Conservation (phyloP, 2,797 vertebrate species). For the Betta splendens region DNA sequence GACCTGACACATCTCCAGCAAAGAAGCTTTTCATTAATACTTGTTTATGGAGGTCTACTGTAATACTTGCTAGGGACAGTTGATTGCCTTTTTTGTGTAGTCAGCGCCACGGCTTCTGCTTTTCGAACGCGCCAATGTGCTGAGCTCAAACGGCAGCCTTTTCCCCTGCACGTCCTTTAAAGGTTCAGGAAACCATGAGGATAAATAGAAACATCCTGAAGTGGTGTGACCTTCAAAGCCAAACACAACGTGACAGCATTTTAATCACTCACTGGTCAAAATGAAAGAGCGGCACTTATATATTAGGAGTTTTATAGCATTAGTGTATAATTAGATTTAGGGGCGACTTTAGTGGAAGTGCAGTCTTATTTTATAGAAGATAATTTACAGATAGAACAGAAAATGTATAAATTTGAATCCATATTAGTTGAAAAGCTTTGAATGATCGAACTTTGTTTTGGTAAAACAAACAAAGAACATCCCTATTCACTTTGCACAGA, state of each 20-base stretch:
- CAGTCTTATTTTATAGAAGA: too few relatives aligned
- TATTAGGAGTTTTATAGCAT: slow-evolving; percentile 31
- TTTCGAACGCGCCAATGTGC: slow-evolving; percentile 33
- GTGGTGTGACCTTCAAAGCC: slow-evolving; percentile 54
- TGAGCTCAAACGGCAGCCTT: slow-evolving; percentile 14
- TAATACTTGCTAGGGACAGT: slow-evolving; percentile 43
- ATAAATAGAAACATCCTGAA: slow-evolving; percentile 47
- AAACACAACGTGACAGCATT: slow-evolving; percentile 50
- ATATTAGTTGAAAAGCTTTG: neutral
- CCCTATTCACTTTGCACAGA: neutral
- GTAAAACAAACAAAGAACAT: neutral
- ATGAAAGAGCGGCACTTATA: slow-evolving; percentile 40
- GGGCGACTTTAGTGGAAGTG: too few relatives aligned
- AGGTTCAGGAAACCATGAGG: slow-evolving; percentile 33
- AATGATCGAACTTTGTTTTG: neutral
- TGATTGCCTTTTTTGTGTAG: slow-evolving; percentile 51
- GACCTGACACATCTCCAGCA: slow-evolving; percentile 46
- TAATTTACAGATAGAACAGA: too few relatives aligned
- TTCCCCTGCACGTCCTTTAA: slow-evolving; percentile 21
- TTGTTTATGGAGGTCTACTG: slow-evolving; percentile 54
- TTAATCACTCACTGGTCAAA: slow-evolving; percentile 48
- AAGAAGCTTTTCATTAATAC: slow-evolving; percentile 72
- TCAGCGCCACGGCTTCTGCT: slow-evolving; percentile 40
- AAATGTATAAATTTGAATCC: too few relatives aligned
- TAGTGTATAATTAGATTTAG: too few relatives aligned